These are phyloP conservation scores for Takifugu ocellatus DNA, from an alignment of 2,797 vertebrate genomes.

Conservation along the genomic window DNA sequence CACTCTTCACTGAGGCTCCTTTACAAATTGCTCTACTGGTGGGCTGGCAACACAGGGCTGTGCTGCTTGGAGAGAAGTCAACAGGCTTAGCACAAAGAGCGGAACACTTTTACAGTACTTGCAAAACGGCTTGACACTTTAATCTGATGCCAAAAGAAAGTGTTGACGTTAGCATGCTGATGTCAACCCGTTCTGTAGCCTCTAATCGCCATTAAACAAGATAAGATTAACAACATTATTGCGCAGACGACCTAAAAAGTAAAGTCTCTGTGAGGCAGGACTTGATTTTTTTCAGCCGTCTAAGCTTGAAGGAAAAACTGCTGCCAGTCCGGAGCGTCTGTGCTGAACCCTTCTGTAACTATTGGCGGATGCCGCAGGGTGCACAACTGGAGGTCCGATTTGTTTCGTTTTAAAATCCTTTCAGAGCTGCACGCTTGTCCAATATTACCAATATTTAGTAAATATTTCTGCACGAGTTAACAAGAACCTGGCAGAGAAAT, in stretches of 20 bases:
- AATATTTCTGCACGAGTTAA: not conserved
- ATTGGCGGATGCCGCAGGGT: not conserved
- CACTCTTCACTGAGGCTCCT: slow-evolving; percentile 38
- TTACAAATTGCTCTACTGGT: slow-evolving; percentile 46
- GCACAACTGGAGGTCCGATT: not conserved
- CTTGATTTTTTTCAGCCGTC: not conserved
- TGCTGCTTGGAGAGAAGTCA: slow-evolving; percentile 23
- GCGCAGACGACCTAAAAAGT: not conserved
- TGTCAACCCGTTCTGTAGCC: not conserved
- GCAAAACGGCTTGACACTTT: slow-evolving; percentile 15
- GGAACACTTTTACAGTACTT: slow-evolving; percentile 9
- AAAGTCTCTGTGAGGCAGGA: not conserved
- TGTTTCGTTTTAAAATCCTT: not conserved
- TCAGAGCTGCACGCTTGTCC: not conserved
- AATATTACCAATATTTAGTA: not conserved
- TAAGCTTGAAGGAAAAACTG: not conserved
- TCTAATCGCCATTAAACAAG: too few relatives aligned
- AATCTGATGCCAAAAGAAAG: slow-evolving; percentile 2
- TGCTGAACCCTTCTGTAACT: not conserved
- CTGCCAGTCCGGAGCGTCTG: not conserved
- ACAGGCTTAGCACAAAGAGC: slow-evolving; percentile 29
- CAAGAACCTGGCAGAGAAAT: too few relatives aligned
- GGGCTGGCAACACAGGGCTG: slow-evolving; percentile 27
- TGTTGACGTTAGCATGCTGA: not conserved
- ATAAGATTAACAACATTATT: too few relatives aligned